Evolutionary conservation across 1,140 invertebrate species (phyloP).

Genomic region (Eumaeus atala): DNA sequence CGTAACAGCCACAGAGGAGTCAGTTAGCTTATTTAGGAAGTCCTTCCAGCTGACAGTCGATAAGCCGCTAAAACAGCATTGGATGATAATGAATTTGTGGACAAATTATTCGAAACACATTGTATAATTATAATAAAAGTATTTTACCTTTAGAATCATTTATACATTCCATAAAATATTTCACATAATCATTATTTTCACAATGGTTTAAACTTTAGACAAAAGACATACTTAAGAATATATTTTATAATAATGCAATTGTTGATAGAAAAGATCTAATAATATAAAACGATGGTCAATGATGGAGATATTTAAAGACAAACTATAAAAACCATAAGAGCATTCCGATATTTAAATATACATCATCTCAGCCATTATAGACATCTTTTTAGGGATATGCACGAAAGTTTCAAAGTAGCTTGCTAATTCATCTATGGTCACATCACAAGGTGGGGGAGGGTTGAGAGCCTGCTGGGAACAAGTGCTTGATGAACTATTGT

Average conservation of each 20-base stretch:
- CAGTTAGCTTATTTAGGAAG: no score
- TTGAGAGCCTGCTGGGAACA: slow-evolving; percentile 81
- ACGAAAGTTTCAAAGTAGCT: slow-evolving; percentile 94
- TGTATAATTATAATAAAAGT: slow-evolving; percentile 1
- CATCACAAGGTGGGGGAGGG: slow-evolving; percentile 81
- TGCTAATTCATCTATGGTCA: slow-evolving; percentile 92
- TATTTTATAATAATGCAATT: slow-evolving; percentile 4
- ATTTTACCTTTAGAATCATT: slow-evolving; percentile 6
- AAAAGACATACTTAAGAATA: slow-evolving; percentile 1
- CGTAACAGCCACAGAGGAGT: no score
- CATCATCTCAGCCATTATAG: slow-evolving; percentile 97
- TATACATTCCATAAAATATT: slow-evolving; percentile 2
- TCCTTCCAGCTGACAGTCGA: not conserved
- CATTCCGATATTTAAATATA: slow-evolving; percentile 81
- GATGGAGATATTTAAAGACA: not conserved
- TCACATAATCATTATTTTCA: slow-evolving; percentile 1
- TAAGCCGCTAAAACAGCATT: no score
- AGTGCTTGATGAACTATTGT: slow-evolving; percentile 41
- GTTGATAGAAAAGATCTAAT: not conserved
- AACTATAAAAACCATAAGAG: slow-evolving; percentile 10
- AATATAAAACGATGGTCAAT: not conserved
- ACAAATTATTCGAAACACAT: not conserved
- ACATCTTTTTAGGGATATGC: slow-evolving; percentile 97
- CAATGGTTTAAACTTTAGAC: not conserved
- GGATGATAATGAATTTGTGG: no score